Conservation (phyloP, 2,797 vertebrate genomes). For the Pangasius sanitwongsei region DNA sequence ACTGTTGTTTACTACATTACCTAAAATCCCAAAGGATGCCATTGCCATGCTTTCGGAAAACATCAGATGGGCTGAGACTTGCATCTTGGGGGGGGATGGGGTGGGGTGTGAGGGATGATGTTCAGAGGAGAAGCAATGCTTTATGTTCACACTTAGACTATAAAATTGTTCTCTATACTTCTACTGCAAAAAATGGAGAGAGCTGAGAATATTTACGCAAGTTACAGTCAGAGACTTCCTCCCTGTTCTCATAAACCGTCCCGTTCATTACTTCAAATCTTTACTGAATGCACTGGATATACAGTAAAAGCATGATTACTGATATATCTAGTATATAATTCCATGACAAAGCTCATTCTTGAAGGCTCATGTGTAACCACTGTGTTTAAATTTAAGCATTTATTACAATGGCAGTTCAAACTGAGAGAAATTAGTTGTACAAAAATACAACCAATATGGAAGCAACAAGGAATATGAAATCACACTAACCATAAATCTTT, state of each 20-base stretch:
- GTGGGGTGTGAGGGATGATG: conserved; percentile 22
- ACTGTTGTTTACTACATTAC: conserved; percentile 73
- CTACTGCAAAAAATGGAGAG: background rate
- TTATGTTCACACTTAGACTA: conserved; percentile 33
- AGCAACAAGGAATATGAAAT: background rate
- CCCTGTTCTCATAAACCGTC: background rate
- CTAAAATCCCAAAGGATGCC: conserved; percentile 63
- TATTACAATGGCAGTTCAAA: background rate
- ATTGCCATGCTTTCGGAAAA: conserved; percentile 66
- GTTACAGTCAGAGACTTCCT: background rate
- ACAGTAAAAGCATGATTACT: background rate
- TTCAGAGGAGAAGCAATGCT: conserved; percentile 30
- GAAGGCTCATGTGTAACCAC: background rate
- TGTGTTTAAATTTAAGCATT: background rate
- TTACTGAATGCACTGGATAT: background rate
- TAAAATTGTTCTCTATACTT: background rate
- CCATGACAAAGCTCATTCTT: background rate
- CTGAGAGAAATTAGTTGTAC: background rate
- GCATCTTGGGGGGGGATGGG: conserved; percentile 44
- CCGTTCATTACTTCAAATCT: background rate
- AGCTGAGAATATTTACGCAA: background rate
- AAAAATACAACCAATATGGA: background rate
- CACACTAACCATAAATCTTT: background rate
- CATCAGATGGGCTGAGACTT: conserved; percentile 63
- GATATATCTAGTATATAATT: background rate